Base-by-base conservation (phyloP, 2,797 vertebrate species). In the Sebastes ruberrimus region DNA sequence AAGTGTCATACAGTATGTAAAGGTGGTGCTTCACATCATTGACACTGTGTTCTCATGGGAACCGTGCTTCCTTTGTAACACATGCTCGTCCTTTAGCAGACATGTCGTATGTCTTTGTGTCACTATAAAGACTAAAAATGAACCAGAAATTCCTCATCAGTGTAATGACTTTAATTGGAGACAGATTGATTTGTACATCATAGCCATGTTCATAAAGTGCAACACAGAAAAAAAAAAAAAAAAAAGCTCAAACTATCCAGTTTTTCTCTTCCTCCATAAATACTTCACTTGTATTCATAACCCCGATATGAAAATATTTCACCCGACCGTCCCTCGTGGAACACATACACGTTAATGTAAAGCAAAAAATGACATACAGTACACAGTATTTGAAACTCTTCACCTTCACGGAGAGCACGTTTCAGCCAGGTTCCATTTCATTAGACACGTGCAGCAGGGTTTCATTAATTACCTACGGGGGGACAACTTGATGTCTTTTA, bases 191-290 rank as follows among this genome's bases (percentile, higher is more conserved):
- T 77, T 88, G 78, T 78, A 42, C 84, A 57, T 75, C 55, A 27
- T 87, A 77, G 82, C 76, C 71, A 89, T 85, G 78, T 75, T 46
- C 20, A 81, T 87, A 85, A 93, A 91, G 89, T 81, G 83, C 88
- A 83, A 92, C 78, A 94, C 27, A 92, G 78, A 93, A 38, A 38
- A 38, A 35, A 64, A 46, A 38, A 78, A 14, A 6, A 38, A 82
- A 90, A 82, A 91, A 35, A 69, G 11, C 78, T 60, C 33, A 81
- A 76, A 76, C 72, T 27, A n/a, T 27, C 11, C 60, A 33, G 33
- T 6, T 74, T 81, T 30, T 83, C 11, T 87, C 71, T 32, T 49
- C 55, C 38, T 55, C 42, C 32, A 49, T 32, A 62, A 60, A 59
- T 52, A 71, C 49, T 56, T 77, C 1, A 64, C 32, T 66, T 33